Conservation (phyloP, 1,140 invertebrate genomes). For the Rhizoglyphus robini region DNA sequence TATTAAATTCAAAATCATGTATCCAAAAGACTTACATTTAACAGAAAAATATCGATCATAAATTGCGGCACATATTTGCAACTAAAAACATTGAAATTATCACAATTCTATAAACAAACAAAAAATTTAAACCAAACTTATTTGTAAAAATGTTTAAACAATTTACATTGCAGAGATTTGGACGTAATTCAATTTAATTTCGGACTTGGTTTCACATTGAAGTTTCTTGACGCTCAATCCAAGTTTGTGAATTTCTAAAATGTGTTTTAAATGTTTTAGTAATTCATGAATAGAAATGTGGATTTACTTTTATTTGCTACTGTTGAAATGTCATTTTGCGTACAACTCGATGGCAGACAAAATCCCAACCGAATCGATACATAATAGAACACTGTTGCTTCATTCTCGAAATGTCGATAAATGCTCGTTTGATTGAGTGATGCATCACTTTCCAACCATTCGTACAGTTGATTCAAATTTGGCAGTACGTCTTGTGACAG, state of each 20-base stretch:
- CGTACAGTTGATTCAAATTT: background rate
- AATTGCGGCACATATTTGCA: background rate
- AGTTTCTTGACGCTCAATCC: background rate
- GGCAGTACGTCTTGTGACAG: background rate
- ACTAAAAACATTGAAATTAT: background rate
- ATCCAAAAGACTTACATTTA: too few relatives aligned
- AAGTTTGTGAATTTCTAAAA: background rate
- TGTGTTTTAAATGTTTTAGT: too few relatives aligned
- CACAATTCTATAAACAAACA: background rate
- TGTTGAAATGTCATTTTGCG: constrained; percentile 6
- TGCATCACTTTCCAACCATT: too few relatives aligned
- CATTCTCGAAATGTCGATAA: background rate
- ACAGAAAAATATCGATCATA: background rate
- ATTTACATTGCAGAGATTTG: constrained; percentile 9
- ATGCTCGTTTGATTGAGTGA: background rate
- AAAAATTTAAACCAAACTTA: background rate
- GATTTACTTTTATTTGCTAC: background rate
- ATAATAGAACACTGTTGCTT: background rate
- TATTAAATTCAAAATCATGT: too few relatives aligned
- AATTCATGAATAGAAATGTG: too few relatives aligned
- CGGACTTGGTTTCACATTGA: background rate
- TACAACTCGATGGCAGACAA: constrained; percentile 19
- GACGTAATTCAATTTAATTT: background rate
- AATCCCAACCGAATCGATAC: constrained; percentile 10
- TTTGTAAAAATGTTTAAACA: too few relatives aligned